Conservation (phyloP, 1,140 invertebrate genomes). For the Micrasema longulum region DNA sequence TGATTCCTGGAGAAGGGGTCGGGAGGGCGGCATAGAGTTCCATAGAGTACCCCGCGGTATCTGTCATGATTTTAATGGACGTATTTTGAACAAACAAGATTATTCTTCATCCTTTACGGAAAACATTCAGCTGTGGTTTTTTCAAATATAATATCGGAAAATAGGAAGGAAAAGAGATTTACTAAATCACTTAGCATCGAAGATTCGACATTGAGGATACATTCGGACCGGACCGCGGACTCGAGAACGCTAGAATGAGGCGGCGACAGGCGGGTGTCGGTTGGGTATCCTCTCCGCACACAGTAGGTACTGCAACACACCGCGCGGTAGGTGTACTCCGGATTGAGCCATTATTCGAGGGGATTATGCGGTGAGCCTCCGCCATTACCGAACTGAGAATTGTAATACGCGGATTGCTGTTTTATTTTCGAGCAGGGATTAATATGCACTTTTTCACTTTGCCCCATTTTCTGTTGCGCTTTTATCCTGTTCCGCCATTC, state of each 20-base stretch:
- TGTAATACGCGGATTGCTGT: too few species aligned
- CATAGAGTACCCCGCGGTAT: constrained; percentile 5
- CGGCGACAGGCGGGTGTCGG: too few species aligned
- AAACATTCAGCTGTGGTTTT: constrained; percentile 16
- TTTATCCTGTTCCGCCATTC: too few species aligned
- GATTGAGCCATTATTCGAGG: background rate
- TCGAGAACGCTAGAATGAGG: too few species aligned
- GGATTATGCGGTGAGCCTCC: constrained; percentile 12
- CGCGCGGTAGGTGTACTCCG: background rate
- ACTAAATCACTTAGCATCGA: background rate
- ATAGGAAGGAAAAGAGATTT: constrained; percentile 12
- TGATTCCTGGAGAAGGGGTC: constrained; percentile 43
- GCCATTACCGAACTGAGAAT: constrained; percentile 12
- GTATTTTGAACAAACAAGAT: constrained; percentile 39
- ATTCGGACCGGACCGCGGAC: too few species aligned
- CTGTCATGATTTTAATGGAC: constrained; percentile 41
- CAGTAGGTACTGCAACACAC: too few species aligned
- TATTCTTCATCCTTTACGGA: constrained; percentile 24
- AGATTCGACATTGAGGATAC: too few species aligned
- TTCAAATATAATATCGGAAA: constrained; percentile 17
- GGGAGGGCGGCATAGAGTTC: background rate
- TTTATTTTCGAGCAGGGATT: too few species aligned
- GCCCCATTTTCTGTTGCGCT: too few species aligned
- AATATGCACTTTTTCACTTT: too few species aligned
- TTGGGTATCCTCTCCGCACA: too few species aligned